phyloP scores from a whole-genome alignment of 2,888 invertebrate genomes.

The Sialis fuliginosa region DNA sequence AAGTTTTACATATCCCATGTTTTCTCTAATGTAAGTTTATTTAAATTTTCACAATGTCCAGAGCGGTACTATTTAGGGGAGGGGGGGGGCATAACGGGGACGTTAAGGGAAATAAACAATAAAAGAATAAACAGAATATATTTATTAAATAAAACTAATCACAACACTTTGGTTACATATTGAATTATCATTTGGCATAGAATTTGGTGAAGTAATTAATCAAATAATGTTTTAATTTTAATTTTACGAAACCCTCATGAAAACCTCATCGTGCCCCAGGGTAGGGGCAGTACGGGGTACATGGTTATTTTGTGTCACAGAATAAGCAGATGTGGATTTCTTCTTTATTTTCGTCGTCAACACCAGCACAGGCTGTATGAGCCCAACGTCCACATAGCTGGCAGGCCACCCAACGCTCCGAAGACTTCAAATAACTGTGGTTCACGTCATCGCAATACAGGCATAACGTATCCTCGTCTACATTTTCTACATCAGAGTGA shows the following conservation, averaged over 20 bases:
- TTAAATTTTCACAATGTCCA: too few species aligned
- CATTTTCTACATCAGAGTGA: not conserved
- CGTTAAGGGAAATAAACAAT: not conserved
- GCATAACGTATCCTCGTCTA: conserved; percentile 8
- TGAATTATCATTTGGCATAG: conserved; percentile 10
- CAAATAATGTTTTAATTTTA: conserved; percentile 5
- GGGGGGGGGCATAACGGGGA: not conserved
- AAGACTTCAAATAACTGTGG: conserved; percentile 10
- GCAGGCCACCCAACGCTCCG: conserved; percentile 11
- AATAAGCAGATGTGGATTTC: conserved; percentile 11
- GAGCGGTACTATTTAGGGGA: too few species aligned
- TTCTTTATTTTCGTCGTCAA: conserved; percentile 12
- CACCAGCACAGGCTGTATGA: conserved; percentile 13
- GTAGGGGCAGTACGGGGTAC: conserved; percentile 1
- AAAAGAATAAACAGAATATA: not conserved
- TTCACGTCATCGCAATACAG: conserved; percentile 7
- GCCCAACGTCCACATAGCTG: conserved; percentile 11
- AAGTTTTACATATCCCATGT: too few species aligned
- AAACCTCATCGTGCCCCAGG: conserved; percentile 10
- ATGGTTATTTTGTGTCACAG: conserved; percentile 6
- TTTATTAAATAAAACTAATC: not conserved
- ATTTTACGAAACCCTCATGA: conserved; percentile 6
- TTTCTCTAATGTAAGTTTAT: too few species aligned
- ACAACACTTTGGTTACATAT: conserved; percentile 7
- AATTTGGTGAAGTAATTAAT: conserved; percentile 9